Conservation (phyloP, 1,140 invertebrate genomes). For the Druon quercuslanigerum region DNA sequence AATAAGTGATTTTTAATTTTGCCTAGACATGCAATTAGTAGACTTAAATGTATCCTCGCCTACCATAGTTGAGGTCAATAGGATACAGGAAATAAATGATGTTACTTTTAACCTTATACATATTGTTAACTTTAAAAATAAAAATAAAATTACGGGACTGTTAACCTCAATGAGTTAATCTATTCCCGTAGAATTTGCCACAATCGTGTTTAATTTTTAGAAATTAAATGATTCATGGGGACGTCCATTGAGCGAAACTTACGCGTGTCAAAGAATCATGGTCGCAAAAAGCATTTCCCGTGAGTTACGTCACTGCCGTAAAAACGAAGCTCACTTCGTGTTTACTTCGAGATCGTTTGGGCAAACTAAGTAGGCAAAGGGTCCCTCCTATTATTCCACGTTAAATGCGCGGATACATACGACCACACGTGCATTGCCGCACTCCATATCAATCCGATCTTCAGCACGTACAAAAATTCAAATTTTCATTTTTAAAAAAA, state of each 20-base stretch:
- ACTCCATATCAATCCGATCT: constrained; percentile 5
- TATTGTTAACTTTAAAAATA: no score
- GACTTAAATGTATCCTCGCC: no score
- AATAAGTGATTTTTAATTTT: no score
- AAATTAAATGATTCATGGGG: not conserved
- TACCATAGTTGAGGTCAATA: no score
- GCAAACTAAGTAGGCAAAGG: constrained; percentile 27
- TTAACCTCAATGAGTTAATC: no score
- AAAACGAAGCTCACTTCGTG: constrained; percentile 18
- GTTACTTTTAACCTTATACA: no score
- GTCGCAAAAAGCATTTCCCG: constrained; percentile 28
- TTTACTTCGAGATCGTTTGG: constrained; percentile 26
- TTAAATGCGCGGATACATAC: not conserved
- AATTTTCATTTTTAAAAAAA: not conserved
- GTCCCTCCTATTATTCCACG: constrained; percentile 19
- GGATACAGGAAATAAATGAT: no score
- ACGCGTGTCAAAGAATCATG: not conserved
- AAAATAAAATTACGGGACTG: no score
- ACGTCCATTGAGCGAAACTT: not conserved
- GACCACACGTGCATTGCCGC: constrained; percentile 10
- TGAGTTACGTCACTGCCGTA: constrained; percentile 19
- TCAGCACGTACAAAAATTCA: constrained; percentile 19
- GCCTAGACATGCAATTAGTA: no score
- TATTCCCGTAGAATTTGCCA: no score
- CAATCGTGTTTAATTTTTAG: no score